These are phyloP conservation scores for Eudasyphora cyanicolor DNA, from an alignment of 2,888 invertebrate species.

Conservation along the genomic window DNA sequence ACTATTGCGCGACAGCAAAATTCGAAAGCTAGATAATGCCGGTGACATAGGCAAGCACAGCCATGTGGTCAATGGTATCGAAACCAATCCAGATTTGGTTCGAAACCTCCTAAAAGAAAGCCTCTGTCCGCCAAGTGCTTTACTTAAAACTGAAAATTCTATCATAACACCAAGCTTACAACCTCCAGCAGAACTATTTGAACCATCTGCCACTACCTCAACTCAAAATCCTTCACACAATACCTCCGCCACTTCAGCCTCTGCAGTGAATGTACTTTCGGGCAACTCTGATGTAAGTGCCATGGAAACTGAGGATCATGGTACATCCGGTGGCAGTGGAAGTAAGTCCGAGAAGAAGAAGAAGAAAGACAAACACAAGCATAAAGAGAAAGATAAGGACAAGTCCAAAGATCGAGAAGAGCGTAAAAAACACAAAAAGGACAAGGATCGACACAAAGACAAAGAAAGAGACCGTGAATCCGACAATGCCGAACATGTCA, in stretches of 20 bases:
- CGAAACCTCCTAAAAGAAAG: conserved; percentile 87
- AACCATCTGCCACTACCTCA: conserved; percentile 72
- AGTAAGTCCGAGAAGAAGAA: conserved; percentile 82
- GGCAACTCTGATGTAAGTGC: conserved; percentile 47
- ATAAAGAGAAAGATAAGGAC: conserved; percentile 89
- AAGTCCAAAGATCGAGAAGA: conserved; percentile 84
- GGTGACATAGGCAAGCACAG: conserved; percentile 69
- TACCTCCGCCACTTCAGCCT: conserved; percentile 74
- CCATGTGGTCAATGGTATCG: conserved; percentile 83
- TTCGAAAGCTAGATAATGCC: conserved; percentile 74
- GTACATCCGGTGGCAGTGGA: conserved; percentile 34
- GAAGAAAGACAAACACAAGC: conserved; percentile 89
- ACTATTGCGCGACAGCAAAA: conserved; percentile 73
- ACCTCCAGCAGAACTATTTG: conserved; percentile 76
- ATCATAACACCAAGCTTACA: conserved; percentile 73
- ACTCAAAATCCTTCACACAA: conserved; percentile 79
- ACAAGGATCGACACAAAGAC: conserved; percentile 81
- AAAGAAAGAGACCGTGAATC: conserved; percentile 73
- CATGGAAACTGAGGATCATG: conserved; percentile 56
- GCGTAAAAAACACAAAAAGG: conserved; percentile 87
- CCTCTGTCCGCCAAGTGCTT: conserved; percentile 78
- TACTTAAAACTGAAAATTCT: conserved; percentile 74
- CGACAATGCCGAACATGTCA: conserved; percentile 74
- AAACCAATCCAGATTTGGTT: conserved; percentile 86
- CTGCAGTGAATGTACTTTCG: conserved; percentile 55